Evolutionary conservation across 2,888 invertebrate genomes (phyloP).

Genomic region (Tetanocera ferruginea): DNA sequence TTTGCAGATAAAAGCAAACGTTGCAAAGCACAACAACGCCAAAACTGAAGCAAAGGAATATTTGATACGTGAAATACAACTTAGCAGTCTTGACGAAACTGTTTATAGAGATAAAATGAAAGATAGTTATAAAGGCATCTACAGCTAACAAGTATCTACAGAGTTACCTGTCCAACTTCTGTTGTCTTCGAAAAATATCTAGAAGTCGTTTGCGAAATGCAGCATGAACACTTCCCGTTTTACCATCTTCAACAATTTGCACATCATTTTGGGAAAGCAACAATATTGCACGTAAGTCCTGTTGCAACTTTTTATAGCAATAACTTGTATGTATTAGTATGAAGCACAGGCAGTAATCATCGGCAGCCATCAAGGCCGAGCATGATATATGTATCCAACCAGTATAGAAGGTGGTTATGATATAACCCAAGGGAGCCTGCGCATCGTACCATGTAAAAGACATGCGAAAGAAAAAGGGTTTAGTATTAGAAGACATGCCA

Average conservation of each 20-base stretch:
- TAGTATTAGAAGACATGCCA: constrained; percentile 39
- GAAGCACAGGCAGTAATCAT: constrained; percentile 38
- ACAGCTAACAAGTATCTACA: too few species aligned
- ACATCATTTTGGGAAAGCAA: neutral
- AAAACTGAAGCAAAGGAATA: constrained; percentile 38
- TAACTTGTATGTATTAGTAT: constrained; percentile 41
- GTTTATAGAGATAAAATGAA: too few species aligned
- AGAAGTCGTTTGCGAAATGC: constrained; percentile 36
- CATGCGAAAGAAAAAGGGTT: constrained; percentile 51
- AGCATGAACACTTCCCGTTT: constrained; percentile 29
- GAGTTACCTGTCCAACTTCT: constrained; percentile 39
- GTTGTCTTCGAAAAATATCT: constrained; percentile 34
- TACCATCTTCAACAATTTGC: neutral
- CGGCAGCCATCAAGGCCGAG: constrained; percentile 28
- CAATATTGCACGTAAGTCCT: constrained; percentile 28
- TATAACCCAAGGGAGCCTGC: constrained; percentile 42
- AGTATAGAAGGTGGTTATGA: constrained; percentile 41
- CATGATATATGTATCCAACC: neutral
- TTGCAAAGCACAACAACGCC: constrained; percentile 43
- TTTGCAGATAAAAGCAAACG: constrained; percentile 41
- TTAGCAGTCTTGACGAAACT: constrained; percentile 44
- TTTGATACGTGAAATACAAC: constrained; percentile 40
- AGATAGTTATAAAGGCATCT: too few species aligned
- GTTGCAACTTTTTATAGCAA: constrained; percentile 40
- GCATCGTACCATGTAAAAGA: constrained; percentile 48